phyloP scores from a whole-genome alignment of 2,888 invertebrate species.

The Rhingia rostrata region DNA sequence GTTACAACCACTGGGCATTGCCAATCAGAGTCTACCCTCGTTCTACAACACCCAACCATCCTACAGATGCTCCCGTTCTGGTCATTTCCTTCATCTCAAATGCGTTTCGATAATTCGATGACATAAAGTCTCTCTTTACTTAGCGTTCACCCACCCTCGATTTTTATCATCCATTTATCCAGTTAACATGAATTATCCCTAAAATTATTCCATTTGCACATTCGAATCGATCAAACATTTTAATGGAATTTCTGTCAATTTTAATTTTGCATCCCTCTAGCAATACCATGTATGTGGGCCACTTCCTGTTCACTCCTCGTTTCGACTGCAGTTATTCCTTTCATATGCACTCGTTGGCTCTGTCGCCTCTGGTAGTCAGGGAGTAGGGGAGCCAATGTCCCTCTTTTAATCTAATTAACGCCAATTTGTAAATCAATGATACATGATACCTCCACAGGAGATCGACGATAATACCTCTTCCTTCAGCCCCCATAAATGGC shows the following conservation, averaged over 20 bases:
- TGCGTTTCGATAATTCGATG: no score
- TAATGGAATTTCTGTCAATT: slow-evolving; percentile 63
- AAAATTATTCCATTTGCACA: slow-evolving; percentile 48
- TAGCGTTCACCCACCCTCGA: no score
- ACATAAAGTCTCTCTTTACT: no score
- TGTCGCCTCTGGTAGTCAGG: not conserved
- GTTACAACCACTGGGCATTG: no score
- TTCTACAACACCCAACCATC: no score
- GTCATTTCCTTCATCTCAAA: no score
- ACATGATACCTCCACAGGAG: slow-evolving; percentile 66
- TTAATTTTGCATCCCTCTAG: slow-evolving; percentile 17
- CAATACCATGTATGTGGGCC: slow-evolving; percentile 12
- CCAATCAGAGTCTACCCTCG: no score
- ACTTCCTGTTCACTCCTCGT: slow-evolving; percentile 22
- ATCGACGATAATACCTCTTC: slow-evolving; percentile 38
- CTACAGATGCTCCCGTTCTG: no score
- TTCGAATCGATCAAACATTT: slow-evolving; percentile 38
- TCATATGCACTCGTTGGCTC: not conserved
- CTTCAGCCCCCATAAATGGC: slow-evolving; percentile 40
- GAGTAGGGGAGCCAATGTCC: slow-evolving; percentile 1
- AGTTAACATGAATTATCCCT: slow-evolving; percentile 33
- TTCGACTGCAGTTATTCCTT: not conserved
- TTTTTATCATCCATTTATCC: not conserved
- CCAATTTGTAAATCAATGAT: slow-evolving; percentile 74
- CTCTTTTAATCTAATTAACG: slow-evolving; percentile 73